These are phyloP conservation scores for Psittacus erithacus DNA, from an alignment of 2,113 vertebrate species.

Conservation along the genomic window DNA sequence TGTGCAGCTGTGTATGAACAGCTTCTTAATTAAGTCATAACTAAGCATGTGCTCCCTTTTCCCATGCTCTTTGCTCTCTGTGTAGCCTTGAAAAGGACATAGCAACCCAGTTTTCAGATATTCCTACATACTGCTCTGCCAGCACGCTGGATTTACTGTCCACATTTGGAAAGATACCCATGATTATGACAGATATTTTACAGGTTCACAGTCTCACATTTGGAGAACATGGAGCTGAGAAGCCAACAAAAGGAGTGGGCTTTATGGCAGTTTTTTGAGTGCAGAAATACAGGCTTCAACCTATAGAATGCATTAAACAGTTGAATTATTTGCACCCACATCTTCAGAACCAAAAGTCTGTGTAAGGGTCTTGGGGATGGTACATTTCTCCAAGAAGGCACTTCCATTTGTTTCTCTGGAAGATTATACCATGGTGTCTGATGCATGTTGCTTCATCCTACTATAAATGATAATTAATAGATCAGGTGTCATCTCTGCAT, in stretches of 20 bases:
- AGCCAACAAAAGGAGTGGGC: not conserved
- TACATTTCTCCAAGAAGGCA: not conserved
- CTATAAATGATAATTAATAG: not conserved
- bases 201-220: not conserved
- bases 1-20: not conserved
- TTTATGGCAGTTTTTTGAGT: not conserved
- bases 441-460: not conserved
- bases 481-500: not conserved
- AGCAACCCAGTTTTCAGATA: not conserved
- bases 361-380: not conserved
- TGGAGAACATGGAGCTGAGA: not conserved
- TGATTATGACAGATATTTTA: not conserved
- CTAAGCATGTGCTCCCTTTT: not conserved
- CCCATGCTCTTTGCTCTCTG: not conserved
- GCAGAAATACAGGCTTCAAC: not conserved
- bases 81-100: not conserved
- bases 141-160: not conserved
- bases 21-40: constrained; percentile 5
- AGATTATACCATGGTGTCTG: not conserved
- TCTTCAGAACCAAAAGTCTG: not conserved
- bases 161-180: not conserved
- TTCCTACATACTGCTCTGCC: fast-evolving
- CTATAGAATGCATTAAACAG: not conserved
- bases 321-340: not conserved
- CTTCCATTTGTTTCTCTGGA: not conserved